These are phyloP conservation scores for Myoxocephalus aenaeus DNA, from an alignment of 2,797 vertebrate species.

Conservation along the genomic window DNA sequence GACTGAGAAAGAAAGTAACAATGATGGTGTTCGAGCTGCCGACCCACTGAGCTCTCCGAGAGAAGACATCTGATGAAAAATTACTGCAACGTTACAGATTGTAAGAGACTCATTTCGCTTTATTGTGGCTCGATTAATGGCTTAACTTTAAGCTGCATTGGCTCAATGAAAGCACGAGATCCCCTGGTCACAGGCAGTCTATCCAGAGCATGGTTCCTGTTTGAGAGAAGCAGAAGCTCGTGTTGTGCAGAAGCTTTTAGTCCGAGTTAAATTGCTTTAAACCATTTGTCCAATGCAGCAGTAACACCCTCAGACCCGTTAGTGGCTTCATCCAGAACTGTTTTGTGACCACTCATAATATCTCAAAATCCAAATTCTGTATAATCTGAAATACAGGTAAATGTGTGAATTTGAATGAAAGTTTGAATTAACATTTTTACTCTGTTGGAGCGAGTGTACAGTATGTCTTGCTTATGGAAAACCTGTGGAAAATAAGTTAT, in stretches of 20 bases:
- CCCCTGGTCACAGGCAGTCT: not conserved
- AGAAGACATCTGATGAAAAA: constrained; percentile 80
- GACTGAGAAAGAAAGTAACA: constrained; percentile 34
- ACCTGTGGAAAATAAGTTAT: not conserved
- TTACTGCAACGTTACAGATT: constrained; percentile 64
- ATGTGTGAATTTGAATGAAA: not conserved
- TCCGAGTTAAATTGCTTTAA: not conserved
- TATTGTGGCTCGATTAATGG: accelerated
- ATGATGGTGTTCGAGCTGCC: constrained; percentile 65
- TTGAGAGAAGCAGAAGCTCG: not conserved
- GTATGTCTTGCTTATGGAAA: not conserved
- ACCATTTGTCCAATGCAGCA: not conserved
- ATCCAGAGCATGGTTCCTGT: not conserved
- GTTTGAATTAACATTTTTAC: not conserved
- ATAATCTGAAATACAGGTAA: not conserved
- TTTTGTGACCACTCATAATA: not conserved
- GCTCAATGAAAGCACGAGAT: not conserved
- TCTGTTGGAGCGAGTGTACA: no score
- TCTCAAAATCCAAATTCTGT: not conserved
- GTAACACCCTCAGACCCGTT: not conserved
- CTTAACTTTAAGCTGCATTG: not conserved
- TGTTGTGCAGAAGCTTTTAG: not conserved
- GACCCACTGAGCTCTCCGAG: constrained; percentile 56
- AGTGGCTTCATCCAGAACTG: not conserved
- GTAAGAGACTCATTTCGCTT: constrained; percentile 55